A percentile compares a stretch with the other conserved stretches of the same genome.
phyloP scores from a whole-genome alignment of 2,888 invertebrate species.

The Melanostoma scalare region DNA sequence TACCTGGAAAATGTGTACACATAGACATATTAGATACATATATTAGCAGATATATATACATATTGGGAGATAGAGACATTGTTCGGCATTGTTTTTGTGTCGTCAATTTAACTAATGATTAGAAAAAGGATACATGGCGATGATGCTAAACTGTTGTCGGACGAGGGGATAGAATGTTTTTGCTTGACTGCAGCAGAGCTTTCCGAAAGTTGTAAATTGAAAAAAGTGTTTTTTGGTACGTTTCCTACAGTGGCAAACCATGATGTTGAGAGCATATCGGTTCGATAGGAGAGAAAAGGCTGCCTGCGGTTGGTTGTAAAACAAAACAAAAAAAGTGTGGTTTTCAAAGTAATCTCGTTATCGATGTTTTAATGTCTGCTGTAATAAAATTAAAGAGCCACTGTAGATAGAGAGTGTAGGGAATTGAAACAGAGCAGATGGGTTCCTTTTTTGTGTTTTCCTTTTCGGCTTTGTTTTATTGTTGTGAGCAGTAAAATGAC shows the following conservation, averaged over 20 bases:
- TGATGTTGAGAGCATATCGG: conserved; percentile 6
- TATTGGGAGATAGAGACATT: conserved; percentile 9
- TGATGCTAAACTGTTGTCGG: conserved; percentile 37
- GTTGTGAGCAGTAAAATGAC: conserved; percentile 52
- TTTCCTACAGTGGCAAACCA: not conserved
- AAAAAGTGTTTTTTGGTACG: conserved; percentile 21
- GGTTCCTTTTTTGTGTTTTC: not conserved
- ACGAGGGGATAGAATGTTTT: conserved; percentile 21
- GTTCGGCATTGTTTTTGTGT: conserved; percentile 27
- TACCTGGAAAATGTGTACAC: conserved; percentile 83
- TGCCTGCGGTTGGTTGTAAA: conserved; percentile 4
- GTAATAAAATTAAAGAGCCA: conserved; percentile 68
- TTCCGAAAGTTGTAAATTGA: conserved; percentile 50
- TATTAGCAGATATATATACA: conserved; percentile 28
- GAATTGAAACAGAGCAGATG: conserved; percentile 41
- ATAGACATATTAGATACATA: not conserved
- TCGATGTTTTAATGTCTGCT: conserved; percentile 66
- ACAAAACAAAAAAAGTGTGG: conserved; percentile 26
- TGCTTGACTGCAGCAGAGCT: conserved; percentile 49
- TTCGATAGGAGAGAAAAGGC: not conserved
- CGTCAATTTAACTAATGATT: conserved; percentile 52
- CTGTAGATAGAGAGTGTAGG: conserved; percentile 11
- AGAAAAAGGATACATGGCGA: conserved; percentile 61
- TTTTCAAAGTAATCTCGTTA: conserved; percentile 66
- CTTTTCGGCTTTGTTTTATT: conserved; percentile 48